Conservation (phyloP, 1,140 invertebrate species). For the Heliconius himera region DNA sequence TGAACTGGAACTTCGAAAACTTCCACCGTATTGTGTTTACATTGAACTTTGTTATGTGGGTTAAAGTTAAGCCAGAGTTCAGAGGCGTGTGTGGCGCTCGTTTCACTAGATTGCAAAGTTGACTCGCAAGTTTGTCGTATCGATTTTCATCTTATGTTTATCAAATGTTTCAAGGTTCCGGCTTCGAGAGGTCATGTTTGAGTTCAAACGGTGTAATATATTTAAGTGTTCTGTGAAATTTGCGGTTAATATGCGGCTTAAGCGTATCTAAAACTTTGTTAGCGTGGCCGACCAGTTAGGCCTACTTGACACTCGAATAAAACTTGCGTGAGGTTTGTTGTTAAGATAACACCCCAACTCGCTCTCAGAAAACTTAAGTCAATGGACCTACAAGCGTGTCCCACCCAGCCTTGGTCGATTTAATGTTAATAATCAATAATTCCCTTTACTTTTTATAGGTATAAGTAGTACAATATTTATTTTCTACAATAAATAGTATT, state of each 20-base stretch:
- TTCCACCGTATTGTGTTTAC: conserved; percentile 80
- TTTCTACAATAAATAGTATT: too few relatives aligned
- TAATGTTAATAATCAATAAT: neutral
- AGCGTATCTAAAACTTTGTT: neutral
- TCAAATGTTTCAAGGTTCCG: conserved; percentile 77
- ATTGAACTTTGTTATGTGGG: conserved; percentile 82
- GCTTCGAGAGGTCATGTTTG: conserved; percentile 36
- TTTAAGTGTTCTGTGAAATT: neutral
- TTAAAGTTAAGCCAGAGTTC: conserved; percentile 81
- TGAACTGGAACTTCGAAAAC: conserved; percentile 78
- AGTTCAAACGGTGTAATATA: conserved; percentile 29
- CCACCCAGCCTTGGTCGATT: neutral
- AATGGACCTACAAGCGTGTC: neutral
- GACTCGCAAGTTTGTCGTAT: conserved; percentile 73
- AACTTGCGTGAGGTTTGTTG: neutral
- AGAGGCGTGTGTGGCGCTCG: conserved; percentile 71
- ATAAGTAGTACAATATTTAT: neutral
- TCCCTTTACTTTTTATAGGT: neutral
- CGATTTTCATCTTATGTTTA: conserved; percentile 79
- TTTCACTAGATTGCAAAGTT: conserved; percentile 76
- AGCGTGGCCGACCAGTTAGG: neutral
- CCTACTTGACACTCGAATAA: neutral
- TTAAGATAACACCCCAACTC: neutral
- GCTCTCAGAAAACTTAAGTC: neutral
- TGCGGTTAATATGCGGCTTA: neutral